These are phyloP conservation scores for Physocephala rufipes DNA, from an alignment of 2,888 invertebrate genomes.

Conservation along the genomic window DNA sequence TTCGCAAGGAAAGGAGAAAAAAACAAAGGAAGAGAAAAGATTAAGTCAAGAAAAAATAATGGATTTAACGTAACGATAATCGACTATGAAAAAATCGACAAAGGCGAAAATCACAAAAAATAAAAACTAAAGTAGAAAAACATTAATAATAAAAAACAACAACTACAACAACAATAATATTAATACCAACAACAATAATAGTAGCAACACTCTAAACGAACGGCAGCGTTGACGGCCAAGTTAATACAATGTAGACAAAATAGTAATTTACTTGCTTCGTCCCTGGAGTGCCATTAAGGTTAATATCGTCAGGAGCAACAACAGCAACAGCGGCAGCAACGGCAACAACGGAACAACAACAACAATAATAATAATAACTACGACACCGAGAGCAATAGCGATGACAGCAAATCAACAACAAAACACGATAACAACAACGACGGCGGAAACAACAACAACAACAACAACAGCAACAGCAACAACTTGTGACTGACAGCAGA, in stretches of 20 bases:
- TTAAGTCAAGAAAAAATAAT: not conserved
- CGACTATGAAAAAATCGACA: not conserved
- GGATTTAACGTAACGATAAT: slow-evolving; percentile 12
- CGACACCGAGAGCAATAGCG: slow-evolving; percentile 57
- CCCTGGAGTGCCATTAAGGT: slow-evolving; percentile 47
- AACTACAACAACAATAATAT: no score
- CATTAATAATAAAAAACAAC: slow-evolving; percentile 9
- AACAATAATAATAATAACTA: no score
- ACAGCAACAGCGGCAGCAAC: slow-evolving; percentile 44
- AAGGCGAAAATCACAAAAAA: no score
- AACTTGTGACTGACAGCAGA: slow-evolving; percentile 38
- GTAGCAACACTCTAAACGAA: not conserved
- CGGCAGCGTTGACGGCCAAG: slow-evolving; percentile 24
- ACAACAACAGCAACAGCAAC: slow-evolving; percentile 51
- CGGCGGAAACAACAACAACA: slow-evolving; percentile 47
- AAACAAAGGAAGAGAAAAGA: not conserved
- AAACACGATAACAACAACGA: no score
- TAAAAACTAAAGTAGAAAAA: not conserved
- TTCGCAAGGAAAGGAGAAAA: not conserved
- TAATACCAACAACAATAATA: slow-evolving; percentile 1
- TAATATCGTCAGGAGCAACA: slow-evolving; percentile 56
- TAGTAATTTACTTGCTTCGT: slow-evolving; percentile 43
- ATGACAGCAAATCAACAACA: no score
- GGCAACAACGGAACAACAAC: slow-evolving; percentile 52
- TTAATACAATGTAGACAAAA: slow-evolving; percentile 37